These are phyloP conservation scores for Sphenodon punctatus DNA, from an alignment of 2,797 vertebrate species.

Conservation along the genomic window DNA sequence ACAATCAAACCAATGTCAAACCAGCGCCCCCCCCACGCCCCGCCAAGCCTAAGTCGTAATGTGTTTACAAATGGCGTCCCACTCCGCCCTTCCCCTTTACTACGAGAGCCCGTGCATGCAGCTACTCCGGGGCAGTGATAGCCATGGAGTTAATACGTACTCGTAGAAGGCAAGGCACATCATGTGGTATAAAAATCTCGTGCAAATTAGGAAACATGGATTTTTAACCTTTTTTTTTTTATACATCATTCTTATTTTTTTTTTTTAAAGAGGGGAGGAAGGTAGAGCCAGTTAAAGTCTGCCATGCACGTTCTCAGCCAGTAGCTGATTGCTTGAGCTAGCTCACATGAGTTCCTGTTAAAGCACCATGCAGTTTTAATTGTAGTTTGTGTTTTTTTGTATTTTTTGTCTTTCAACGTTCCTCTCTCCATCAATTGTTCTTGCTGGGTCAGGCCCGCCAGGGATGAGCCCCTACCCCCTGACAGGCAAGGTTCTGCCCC, in stretches of 20 bases:
- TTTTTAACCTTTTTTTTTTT: constrained; percentile 44
- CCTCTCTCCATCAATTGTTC: constrained; percentile 12
- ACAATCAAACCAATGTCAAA: not conserved
- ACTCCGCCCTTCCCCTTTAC: constrained; percentile 59
- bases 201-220: constrained; percentile 88
- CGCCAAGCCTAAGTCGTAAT: not conserved
- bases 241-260: constrained; percentile 33
- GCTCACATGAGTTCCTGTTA: constrained; percentile 72
- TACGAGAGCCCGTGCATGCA: constrained; percentile 86
- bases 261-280: constrained; percentile 31
- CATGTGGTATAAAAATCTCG: constrained; percentile 93
- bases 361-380: constrained; percentile 85
- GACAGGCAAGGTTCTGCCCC: too few relatives aligned
- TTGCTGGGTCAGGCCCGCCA: too few relatives aligned
- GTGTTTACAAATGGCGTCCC: constrained; percentile 61
- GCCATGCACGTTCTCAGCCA: constrained; percentile 83
- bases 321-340: constrained; percentile 73
- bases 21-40: not conserved
- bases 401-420: constrained; percentile 5
- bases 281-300: constrained; percentile 73
- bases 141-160: constrained; percentile 84
- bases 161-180: constrained; percentile 97
- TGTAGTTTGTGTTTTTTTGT: constrained; percentile 51
- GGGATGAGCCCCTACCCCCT: too few relatives aligned
- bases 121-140: constrained; percentile 79